Evolutionary conservation across 2,888 invertebrate species (phyloP), one percentile per base, ranked within the genome.

Genomic region (Achlya flavicornis): DNA sequence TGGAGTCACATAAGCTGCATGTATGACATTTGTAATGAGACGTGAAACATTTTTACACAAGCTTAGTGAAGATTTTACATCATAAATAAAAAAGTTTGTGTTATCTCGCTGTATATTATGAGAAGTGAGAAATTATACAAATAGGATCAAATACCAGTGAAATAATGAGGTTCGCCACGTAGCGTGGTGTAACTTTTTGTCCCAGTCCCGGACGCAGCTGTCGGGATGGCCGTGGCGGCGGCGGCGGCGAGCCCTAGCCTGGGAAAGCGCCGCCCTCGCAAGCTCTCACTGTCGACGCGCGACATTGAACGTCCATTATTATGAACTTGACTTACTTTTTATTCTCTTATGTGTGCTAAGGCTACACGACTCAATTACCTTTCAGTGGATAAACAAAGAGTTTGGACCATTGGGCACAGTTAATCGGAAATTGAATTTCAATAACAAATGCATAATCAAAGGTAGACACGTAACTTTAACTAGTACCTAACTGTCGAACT

Each of bases 261-360:
- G 88, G 91, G 90, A 91, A 89, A 86, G 76, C 76, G 79, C 69
- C 83, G 83, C 85, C 86, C 86, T 78, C 80, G 76, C 73, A 67
- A 69, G 67, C 79, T 79, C 80, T 76, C 79, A 73, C 73, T 68
- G 69, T 63, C 64, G 53, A 33, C 64, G 38, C 61, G 69, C 76
- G 86, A 80, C 84, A 87, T 86, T 86, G 84, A 80, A 83, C 82
- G 79, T 76, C 86, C 82, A 84, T 88, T 85, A 84, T 82, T 84
- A 79, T 80, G 83, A 88, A 86, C 85, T 86, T 86, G 80, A 74
- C 83, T 80, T 73, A 82, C 78, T 79, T 83, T 77, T 79, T 80
- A 72, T 76, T 66, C 60, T 61, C 73, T 73, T 66, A 67, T 63
- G n/a, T 66, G 33, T 58, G 62, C 48, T 63, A 66, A 60, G n/a